Base-by-base conservation (phyloP, 2,113 vertebrate genomes). In the Actinemys pallida region DNA sequence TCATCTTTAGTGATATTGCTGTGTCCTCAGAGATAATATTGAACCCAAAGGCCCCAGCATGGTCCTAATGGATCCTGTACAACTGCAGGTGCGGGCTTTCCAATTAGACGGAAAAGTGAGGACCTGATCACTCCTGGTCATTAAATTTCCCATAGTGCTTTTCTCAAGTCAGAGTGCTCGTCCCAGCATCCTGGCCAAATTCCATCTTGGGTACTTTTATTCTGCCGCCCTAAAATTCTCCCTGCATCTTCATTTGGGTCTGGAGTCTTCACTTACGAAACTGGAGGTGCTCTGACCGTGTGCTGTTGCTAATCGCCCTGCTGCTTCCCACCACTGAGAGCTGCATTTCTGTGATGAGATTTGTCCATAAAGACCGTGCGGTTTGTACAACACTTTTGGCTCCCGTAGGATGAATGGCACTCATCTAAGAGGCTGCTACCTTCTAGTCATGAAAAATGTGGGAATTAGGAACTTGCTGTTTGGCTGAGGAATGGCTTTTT, bases 231-330 rank as follows among this genome's bases (percentile, higher is more conserved):
- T 87, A 5, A 0, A 49, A 49, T 45, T 50, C 7, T 25, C 17
- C 49, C n/a, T 3, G 49, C 11, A 1, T 53, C n/a, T 16, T 49
- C 1, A 3, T 25, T 39, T 9, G 65, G 19, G n/a, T 72, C 4
- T 39, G 17, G 35, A 72, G 35, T 39, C n/a, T 72, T 39, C 9
- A 8, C 11, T n/a, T 42, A 25, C 1, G 29, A 17, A 11, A 13
- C 12, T 2, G 53, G 53, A 4, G 10, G 1, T 1, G 1, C 16
- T 3, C 24, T 3, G 3, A 6, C 3, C 8, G 6, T 25, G 42
- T 17, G 56, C 56, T 2, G 45, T 13, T 10, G 2, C 39, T 12
- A 14, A 7, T n/a, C 17, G 1, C 19, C 8, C 17, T 39, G 35
- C 65, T 19, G 31, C 62, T 22, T 72, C 65, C 65, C 56, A 10